These are phyloP conservation scores for Lepidocolaptes lacrymiger DNA, from an alignment of 2,797 vertebrate species.

Conservation along the genomic window DNA sequence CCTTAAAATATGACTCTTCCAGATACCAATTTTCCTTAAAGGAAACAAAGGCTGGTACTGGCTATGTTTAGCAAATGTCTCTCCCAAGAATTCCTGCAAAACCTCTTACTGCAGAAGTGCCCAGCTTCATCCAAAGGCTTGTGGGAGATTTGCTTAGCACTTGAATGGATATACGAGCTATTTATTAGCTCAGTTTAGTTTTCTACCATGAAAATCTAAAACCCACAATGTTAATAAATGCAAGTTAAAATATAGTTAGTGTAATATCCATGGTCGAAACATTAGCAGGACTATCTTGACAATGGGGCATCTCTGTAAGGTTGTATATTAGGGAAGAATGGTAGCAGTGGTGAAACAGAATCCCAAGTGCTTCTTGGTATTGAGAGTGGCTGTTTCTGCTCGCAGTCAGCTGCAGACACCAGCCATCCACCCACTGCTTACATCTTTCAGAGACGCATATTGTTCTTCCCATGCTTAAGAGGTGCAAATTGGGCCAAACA, in stretches of 20 bases:
- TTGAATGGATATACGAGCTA: not conserved
- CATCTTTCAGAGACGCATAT: not conserved
- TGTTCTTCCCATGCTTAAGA: not conserved
- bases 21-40: slow-evolving; percentile 28
- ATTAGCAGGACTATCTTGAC: not conserved
- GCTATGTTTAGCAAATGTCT: slow-evolving; percentile 9
- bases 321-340: not conserved
- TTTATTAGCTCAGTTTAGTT: not conserved
- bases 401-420: not conserved
- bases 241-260: not conserved
- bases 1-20: slow-evolving; percentile 21
- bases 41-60: not conserved
- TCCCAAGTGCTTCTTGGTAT: not conserved
- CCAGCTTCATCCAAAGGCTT: not conserved
- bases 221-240: not conserved
- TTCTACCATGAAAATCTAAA: not conserved
- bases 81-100: slow-evolving; percentile 14
- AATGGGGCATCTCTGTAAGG: not conserved
- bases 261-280: not conserved
- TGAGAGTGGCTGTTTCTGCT: not conserved
- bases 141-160: not conserved
- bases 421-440: not conserved
- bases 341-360: not conserved
- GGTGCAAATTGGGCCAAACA: not conserved
- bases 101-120: not conserved